Base-by-base conservation (phyloP, 2,888 invertebrate genomes). In the Mylabris sibirica region DNA sequence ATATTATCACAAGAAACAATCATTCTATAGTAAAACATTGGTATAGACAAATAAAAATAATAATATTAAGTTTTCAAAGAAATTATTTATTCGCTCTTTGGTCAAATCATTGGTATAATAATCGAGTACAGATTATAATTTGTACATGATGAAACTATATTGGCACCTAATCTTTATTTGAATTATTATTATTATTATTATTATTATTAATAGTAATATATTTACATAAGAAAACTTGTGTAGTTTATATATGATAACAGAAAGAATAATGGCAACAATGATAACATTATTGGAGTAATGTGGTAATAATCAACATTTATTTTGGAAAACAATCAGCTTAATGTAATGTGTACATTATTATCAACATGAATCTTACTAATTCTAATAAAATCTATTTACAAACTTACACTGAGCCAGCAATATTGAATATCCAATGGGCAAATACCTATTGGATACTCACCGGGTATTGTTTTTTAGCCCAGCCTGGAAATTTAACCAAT, bases 91-190 rank as follows among this genome's bases (percentile, higher is more conserved):
- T 82, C 44, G n/a, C 4, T 89, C 90, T 90, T 90, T 90, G 90
- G 90, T 89, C 89, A 87, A 87, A 78, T 89, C 89, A 89, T 89
- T 89, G 90, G 89, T 89, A 82, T 88, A 85, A 80, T 79, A 78
- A 78, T 75, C 73, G 76, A 75, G 76, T 78, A 78, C 79, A 79
- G 69, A 71, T 77, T n/a, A 53, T 53, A 30, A 64, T 81, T 79
- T 81, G 80, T 79, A 81, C 78, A 80, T 75, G 78, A 75, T 79
- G 74, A 66, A 76, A 76, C 76, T 75, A 70, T 73, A 81, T 84
- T 84, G 83, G 84, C 84, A 84, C 83, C 82, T 83, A 81, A 74
- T 76, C 8, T 30, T 72, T 69, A 67, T 53, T 63, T 17, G 30
- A 53, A 64, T 65, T 49, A 67, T 41, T 61, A 30, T 30, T 30